phyloP scores from a whole-genome alignment of 2,797 vertebrate species.

The Trachurus trachurus region DNA sequence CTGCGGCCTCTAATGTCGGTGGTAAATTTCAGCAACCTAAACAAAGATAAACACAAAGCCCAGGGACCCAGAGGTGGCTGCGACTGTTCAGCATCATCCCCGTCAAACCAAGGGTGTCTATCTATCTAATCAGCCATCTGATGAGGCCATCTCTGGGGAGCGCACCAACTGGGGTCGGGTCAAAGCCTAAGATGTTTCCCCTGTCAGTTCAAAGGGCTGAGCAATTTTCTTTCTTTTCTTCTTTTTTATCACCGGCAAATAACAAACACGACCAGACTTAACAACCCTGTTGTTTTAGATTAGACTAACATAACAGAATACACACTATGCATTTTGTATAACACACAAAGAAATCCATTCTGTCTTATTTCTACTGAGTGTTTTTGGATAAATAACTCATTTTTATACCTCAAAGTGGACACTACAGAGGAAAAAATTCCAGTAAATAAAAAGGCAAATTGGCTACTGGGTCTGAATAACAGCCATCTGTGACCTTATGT shows the following conservation, averaged over 20 bases:
- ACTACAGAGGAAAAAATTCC: not conserved
- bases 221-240: constrained; percentile 1
- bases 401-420: not conserved
- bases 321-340: not conserved
- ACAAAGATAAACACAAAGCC: constrained; percentile 80
- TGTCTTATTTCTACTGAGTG: not conserved
- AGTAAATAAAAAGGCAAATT: not conserved
- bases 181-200: constrained; percentile 40
- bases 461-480: not conserved
- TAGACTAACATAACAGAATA: constrained; percentile 1
- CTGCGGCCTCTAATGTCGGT: constrained; percentile 79
- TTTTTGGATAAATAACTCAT: not conserved
- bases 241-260: constrained; percentile 14
- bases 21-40: constrained; percentile 81
- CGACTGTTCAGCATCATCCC: constrained; percentile 83
- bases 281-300: not conserved
- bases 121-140: constrained; percentile 82
- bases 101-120: constrained; percentile 79
- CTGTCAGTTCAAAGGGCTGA: constrained; percentile 20
- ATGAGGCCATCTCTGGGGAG: constrained; percentile 76
- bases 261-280: constrained; percentile 8
- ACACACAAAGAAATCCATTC: not conserved
- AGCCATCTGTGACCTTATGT: not conserved
- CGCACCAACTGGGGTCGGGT: constrained; percentile 48
- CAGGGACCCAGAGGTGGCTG: constrained; percentile 72